These are phyloP conservation scores for Scortum barcoo DNA, from an alignment of 2,113 vertebrate genomes.

Conservation along the genomic window DNA sequence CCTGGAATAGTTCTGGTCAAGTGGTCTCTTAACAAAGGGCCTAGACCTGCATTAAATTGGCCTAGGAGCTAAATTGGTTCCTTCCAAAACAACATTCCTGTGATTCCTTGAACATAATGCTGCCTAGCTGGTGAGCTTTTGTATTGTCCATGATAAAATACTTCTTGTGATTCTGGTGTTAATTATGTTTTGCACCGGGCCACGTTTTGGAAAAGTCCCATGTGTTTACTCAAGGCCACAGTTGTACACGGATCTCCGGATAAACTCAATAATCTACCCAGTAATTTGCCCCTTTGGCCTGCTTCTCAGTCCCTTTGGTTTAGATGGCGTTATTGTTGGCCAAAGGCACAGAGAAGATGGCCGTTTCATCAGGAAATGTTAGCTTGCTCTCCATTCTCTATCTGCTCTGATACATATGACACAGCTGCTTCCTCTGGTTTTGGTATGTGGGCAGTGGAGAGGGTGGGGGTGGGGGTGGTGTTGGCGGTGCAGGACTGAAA, in stretches of 20 bases:
- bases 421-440: slow-evolving; percentile 75
- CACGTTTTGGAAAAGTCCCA: slow-evolving; percentile 41
- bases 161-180: slow-evolving; percentile 39
- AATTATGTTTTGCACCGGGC: slow-evolving; percentile 50
- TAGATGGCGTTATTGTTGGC: slow-evolving; percentile 69
- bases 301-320: slow-evolving; percentile 35
- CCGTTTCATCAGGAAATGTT: slow-evolving; percentile 67
- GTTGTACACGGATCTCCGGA: slow-evolving; percentile 25
- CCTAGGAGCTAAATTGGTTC: slow-evolving; percentile 27
- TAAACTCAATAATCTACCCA: slow-evolving; percentile 60
- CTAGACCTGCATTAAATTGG: slow-evolving; percentile 18
- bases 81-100: slow-evolving; percentile 74
- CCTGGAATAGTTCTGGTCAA: slow-evolving; percentile 13
- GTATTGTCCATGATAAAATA: slow-evolving; percentile 46
- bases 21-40: slow-evolving; percentile 4
- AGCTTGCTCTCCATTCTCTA: slow-evolving; percentile 43
- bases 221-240: slow-evolving; percentile 57
- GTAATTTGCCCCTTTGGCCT: slow-evolving; percentile 58
- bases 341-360: slow-evolving; percentile 32
- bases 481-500: neutral
- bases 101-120: slow-evolving; percentile 47
- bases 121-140: slow-evolving; percentile 26
- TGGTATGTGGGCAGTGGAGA: slow-evolving; percentile 12
- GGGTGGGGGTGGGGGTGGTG: neutral
- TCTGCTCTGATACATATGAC: slow-evolving; percentile 44